Conservation (phyloP, 2,888 invertebrate species). For the Machimus atricapillus region DNA sequence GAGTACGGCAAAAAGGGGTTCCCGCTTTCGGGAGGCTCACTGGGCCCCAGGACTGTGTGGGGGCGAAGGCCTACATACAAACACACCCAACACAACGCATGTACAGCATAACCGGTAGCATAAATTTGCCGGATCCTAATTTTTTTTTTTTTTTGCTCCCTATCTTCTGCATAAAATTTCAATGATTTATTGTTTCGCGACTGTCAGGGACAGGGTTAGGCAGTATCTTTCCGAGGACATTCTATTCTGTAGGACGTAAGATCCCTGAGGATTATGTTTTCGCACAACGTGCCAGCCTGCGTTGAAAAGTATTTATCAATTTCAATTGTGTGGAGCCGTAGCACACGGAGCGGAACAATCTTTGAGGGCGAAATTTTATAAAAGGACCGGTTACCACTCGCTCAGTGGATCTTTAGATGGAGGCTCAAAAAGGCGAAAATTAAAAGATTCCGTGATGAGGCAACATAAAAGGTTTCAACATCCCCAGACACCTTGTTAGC, state of each 20-base stretch:
- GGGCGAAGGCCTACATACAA: not conserved
- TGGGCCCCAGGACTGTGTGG: not conserved
- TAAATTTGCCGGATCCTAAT: slow-evolving; percentile 32
- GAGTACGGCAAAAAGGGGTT: not conserved
- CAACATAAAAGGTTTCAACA: not conserved
- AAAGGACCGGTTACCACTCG: not conserved
- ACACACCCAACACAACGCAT: not conserved
- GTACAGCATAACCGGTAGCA: not conserved
- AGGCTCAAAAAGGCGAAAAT: not conserved
- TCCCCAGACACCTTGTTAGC: slow-evolving; percentile 1
- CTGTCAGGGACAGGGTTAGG: slow-evolving; percentile 26
- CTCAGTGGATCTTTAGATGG: not conserved
- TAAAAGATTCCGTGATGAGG: slow-evolving; percentile 23
- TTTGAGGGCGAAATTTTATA: not conserved
- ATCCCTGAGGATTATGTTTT: slow-evolving; percentile 18
- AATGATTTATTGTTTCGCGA: slow-evolving; percentile 34
- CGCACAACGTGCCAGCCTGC: not conserved
- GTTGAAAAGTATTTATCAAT: slow-evolving; percentile 12
- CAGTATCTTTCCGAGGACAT: slow-evolving; percentile 15
- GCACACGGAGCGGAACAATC: not conserved
- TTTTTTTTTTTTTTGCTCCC: slow-evolving; percentile 12
- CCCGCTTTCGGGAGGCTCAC: not conserved
- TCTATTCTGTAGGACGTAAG: not conserved
- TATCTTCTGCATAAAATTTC: slow-evolving; percentile 27
- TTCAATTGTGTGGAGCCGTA: not conserved